phyloP scores from a whole-genome alignment of 2,113 vertebrate genomes.

The Pedetes capensis region DNA sequence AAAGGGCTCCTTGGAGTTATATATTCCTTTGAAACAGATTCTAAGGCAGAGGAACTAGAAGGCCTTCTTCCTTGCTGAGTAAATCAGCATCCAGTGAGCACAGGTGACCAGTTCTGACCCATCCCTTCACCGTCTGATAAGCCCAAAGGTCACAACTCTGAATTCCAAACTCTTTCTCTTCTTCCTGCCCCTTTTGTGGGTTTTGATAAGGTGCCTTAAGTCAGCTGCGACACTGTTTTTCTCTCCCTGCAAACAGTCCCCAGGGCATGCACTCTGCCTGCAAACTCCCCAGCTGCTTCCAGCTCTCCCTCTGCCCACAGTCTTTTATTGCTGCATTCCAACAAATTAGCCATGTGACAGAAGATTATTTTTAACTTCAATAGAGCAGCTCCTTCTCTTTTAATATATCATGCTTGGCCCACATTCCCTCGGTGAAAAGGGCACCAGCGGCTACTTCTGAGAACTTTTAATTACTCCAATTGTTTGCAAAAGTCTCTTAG shows the following conservation, averaged over 20 bases:
- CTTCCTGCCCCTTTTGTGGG: slow-evolving; percentile 30
- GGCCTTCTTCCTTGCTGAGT: slow-evolving; percentile 29
- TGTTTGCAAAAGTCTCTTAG: slow-evolving; percentile 76
- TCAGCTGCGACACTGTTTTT: neutral
- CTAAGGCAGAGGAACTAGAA: slow-evolving; percentile 55
- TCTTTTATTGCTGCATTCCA: slow-evolving; percentile 52
- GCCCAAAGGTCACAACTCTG: slow-evolving; percentile 44
- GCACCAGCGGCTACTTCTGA: slow-evolving; percentile 59
- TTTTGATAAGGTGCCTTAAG: slow-evolving; percentile 12
- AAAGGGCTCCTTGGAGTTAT: slow-evolving; percentile 64
- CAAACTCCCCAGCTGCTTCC: slow-evolving; percentile 72
- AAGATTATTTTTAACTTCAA: slow-evolving; percentile 66
- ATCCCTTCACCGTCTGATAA: slow-evolving; percentile 19
- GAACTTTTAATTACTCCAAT: slow-evolving; percentile 77
- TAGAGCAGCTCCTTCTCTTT: slow-evolving; percentile 60
- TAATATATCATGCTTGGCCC: slow-evolving; percentile 62
- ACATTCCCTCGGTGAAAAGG: slow-evolving; percentile 51
- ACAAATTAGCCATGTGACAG: slow-evolving; percentile 70
- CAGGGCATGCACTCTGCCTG: neutral
- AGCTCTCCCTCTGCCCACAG: slow-evolving; percentile 63
- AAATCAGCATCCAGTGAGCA: neutral
- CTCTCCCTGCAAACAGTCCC: slow-evolving; percentile 49
- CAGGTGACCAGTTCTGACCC: slow-evolving; percentile 23
- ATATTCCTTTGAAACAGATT: slow-evolving; percentile 71
- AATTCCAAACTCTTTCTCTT: slow-evolving; percentile 40